These are phyloP conservation scores for Morpho helenor DNA, from an alignment of 2,888 invertebrate genomes.

Conservation along the genomic window DNA sequence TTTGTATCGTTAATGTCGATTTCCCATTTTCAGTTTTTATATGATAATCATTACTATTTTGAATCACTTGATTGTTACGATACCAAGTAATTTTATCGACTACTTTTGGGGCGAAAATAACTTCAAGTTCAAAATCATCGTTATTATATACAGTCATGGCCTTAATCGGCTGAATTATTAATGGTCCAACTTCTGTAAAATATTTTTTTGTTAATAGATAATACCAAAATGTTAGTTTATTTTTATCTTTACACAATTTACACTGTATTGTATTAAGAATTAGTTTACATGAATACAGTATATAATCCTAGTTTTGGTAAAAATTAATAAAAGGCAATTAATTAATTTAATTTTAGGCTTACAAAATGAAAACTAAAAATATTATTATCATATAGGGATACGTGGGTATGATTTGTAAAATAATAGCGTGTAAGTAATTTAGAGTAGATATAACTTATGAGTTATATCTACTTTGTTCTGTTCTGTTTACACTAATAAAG, in stretches of 20 bases:
- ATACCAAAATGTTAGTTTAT: slow-evolving; percentile 26
- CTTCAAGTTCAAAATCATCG: slow-evolving; percentile 83
- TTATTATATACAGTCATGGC: slow-evolving; percentile 85
- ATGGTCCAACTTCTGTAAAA: slow-evolving; percentile 73
- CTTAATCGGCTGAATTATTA: slow-evolving; percentile 87
- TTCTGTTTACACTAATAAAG: too few relatives aligned
- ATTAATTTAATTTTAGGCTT: too few relatives aligned
- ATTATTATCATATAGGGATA: too few relatives aligned
- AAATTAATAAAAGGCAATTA: too few relatives aligned
- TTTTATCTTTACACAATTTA: background rate
- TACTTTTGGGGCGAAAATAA: slow-evolving; percentile 85
- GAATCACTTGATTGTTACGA: slow-evolving; percentile 88
- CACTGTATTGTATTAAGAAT: too few relatives aligned
- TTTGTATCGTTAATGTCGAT: slow-evolving; percentile 82
- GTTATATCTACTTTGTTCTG: too few relatives aligned
- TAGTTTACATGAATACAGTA: too few relatives aligned
- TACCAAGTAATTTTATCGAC: slow-evolving; percentile 90
- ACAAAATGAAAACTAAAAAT: too few relatives aligned
- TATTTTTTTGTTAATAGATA: slow-evolving; percentile 33
- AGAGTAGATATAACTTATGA: too few relatives aligned
- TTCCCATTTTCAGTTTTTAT: slow-evolving; percentile 80
- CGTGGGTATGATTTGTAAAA: too few relatives aligned
- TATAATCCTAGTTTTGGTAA: too few relatives aligned
- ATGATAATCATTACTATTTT: slow-evolving; percentile 79
- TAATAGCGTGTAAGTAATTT: too few relatives aligned